Base-by-base conservation (phyloP, 2,888 invertebrate species). In the Orchesellides sinensis region DNA sequence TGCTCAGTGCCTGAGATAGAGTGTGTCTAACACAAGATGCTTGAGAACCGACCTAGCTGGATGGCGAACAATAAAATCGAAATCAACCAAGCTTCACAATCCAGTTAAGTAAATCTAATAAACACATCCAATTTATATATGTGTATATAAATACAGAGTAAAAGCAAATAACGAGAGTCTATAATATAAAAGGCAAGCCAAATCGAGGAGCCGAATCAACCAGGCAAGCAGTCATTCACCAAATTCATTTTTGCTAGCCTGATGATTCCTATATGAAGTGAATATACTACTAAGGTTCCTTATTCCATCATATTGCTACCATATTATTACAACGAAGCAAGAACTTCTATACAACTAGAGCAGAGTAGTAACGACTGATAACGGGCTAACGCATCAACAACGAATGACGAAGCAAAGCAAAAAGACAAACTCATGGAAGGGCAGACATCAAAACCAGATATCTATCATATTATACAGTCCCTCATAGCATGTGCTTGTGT, bases 21-120 rank as follows among this genome's bases (percentile, higher is more conserved):
- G n/a, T n/a, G n/a, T n/a, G n/a, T n/a, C 40, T 10, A 10, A 32
- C 32, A 32, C 32, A 32, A 40, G n/a, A 2, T 40, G n/a, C 40
- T 40, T 40, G 40, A 40, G 40, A 40, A 40, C 10, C 40, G 40
- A 40, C 40, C 40, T 40, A 40, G 40, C 14, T 23, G 14, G 3
- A 54, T 54, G 23, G 49, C 66, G 40, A 83, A 80, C 77, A 84
- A n/a, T 81, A 81, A 81, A 84, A 75, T 81, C 72, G 84, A 84
- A 84, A 84, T 84, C 84, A 84, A 84, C 84, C 84, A 84, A 82
- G 77, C 84, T 82, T 81, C 68, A 68, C 84, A 82, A 84, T 84
- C 68, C 81, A 81, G 77, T 84, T 84, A 84, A 73, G 78, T 78
- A 84, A 84, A 84, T 81, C 84, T 84, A 84, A 84, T 84, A 81